Percentiles rank a stretch among this genome's conserved stretches.
Evolutionary conservation across 2,797 vertebrate genomes (phyloP).

Genomic region (Leptodactylus fallax): DNA sequence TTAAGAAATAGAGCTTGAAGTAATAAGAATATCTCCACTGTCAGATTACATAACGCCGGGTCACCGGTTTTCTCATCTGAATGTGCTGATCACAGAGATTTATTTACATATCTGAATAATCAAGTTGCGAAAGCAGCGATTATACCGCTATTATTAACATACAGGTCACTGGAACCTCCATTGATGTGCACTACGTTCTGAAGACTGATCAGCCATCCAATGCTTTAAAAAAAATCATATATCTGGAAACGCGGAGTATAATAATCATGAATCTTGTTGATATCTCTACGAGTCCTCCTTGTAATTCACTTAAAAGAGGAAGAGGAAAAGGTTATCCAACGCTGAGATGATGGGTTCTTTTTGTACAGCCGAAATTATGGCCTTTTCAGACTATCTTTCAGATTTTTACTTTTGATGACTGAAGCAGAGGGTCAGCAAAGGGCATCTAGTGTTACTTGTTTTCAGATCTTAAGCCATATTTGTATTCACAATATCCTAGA

Average conservation of each 20-base stretch:
- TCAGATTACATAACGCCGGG: not conserved
- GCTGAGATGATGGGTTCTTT: not conserved
- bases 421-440: not conserved
- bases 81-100: not conserved
- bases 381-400: not conserved
- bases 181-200: not conserved
- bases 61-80: not conserved
- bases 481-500: not conserved
- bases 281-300: not conserved
- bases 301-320: constrained; percentile 13
- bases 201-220: not conserved
- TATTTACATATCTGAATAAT: not conserved
- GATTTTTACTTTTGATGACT: not conserved
- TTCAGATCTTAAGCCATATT: not conserved
- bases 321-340: constrained; percentile 17
- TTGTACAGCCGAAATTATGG: constrained; percentile 7
- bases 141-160: not conserved
- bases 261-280: constrained; percentile 10
- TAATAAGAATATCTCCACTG: not conserved
- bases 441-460: not conserved
- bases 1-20: too few species aligned
- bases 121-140: not conserved
- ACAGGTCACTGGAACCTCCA: not conserved
- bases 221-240: constrained; percentile 4
- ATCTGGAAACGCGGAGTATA: not conserved